Evolutionary conservation across 1,140 invertebrate species (phyloP).

Genomic region (Aradophagus sp.): DNA sequence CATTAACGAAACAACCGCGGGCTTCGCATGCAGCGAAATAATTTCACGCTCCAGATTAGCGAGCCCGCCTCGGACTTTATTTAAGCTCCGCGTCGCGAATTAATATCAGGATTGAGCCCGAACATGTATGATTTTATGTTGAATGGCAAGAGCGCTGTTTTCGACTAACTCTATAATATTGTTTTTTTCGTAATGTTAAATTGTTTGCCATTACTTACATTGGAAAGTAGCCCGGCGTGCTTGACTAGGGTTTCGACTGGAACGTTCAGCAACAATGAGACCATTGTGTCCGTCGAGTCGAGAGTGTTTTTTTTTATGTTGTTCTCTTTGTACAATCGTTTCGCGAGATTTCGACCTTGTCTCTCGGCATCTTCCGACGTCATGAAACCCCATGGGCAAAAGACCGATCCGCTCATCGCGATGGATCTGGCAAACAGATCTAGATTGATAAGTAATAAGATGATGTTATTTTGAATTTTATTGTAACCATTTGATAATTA

Average conservation of each 20-base stretch:
- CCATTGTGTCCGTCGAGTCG: not conserved
- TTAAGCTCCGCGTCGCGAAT: too few relatives aligned
- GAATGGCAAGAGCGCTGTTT: too few relatives aligned
- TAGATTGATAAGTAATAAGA: too few relatives aligned
- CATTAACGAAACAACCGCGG: too few relatives aligned
- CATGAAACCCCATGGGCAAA: conserved; percentile 37
- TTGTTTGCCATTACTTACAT: conserved; percentile 1
- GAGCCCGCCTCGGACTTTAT: too few relatives aligned
- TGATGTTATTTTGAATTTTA: too few relatives aligned
- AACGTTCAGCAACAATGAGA: conserved; percentile 3
- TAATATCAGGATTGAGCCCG: too few relatives aligned
- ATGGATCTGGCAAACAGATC: conserved; percentile 6
- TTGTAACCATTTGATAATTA: too few relatives aligned
- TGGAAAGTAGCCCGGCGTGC: conserved; percentile 10
- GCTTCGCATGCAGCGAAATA: too few relatives aligned
- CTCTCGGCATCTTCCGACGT: conserved; percentile 2
- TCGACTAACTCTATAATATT: too few relatives aligned
- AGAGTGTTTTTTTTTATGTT: not conserved
- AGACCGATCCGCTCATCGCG: conserved; percentile 39
- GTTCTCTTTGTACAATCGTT: conserved; percentile 11
- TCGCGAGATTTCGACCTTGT: conserved; percentile 12
- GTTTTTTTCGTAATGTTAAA: not conserved
- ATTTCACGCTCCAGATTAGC: too few relatives aligned
- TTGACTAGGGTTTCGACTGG: conserved; percentile 6
- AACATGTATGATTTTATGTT: too few relatives aligned